These are phyloP conservation scores for Elephantulus edwardii DNA, from an alignment of 2,113 vertebrate species.

Conservation along the genomic window DNA sequence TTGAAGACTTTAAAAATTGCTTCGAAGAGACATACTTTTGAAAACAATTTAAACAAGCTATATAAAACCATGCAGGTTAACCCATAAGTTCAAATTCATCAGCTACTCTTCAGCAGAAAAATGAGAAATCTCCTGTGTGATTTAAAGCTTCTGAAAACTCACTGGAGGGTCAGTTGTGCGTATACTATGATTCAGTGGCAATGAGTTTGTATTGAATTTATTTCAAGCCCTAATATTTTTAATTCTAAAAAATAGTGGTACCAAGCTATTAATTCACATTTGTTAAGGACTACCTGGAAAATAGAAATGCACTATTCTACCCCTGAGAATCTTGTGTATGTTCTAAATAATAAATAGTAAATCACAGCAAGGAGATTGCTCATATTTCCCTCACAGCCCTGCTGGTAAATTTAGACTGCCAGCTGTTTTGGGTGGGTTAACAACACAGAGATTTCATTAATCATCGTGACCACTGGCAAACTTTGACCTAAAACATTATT, in stretches of 20 bases:
- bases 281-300: neutral
- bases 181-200: too few species aligned
- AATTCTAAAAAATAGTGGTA: slow-evolving; percentile 18
- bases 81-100: too few species aligned
- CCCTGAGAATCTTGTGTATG: neutral
- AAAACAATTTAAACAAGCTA: neutral
- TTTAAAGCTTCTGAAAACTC: too few species aligned
- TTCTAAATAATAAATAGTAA: slow-evolving; percentile 61
- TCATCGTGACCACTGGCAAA: neutral
- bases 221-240: neutral
- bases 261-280: slow-evolving; percentile 1
- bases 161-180: too few species aligned
- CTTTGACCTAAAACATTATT: slow-evolving; percentile 11
- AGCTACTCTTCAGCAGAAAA: too few species aligned
- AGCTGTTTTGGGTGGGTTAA: too few species aligned
- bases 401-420: too few species aligned
- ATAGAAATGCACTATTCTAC: neutral
- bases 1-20: neutral
- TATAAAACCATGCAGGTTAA: too few species aligned
- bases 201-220: neutral
- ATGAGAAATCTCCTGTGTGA: too few species aligned
- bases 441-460: neutral
- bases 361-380: slow-evolving; percentile 6
- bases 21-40: neutral
- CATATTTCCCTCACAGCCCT: too few species aligned